phyloP scores from a whole-genome alignment of 2,113 vertebrate species.

The Acrocephalus kingi region DNA sequence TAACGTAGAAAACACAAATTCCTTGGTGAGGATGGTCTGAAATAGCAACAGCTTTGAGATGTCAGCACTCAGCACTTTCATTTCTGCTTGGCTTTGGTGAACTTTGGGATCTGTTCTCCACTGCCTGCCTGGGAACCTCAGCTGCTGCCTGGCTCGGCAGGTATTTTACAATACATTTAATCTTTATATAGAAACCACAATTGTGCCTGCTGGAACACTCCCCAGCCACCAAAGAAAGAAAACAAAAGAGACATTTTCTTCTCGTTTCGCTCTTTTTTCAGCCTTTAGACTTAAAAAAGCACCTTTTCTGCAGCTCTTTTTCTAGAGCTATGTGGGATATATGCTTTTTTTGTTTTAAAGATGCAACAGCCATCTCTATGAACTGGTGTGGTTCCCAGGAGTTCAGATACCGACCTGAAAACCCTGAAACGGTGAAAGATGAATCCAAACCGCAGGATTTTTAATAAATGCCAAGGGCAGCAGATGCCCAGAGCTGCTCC shows the following conservation, averaged over 20 bases:
- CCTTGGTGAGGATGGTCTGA: neutral
- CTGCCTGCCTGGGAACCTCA: neutral
- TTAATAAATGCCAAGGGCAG: neutral
- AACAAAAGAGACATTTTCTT: neutral
- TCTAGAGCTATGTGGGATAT: neutral
- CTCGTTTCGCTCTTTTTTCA: neutral
- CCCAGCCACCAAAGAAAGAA: neutral
- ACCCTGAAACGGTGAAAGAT: neutral
- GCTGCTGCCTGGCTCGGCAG: neutral
- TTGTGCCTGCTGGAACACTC: neutral
- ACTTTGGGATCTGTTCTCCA: neutral
- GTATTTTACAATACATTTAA: neutral
- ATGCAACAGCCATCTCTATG: neutral
- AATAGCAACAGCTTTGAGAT: neutral
- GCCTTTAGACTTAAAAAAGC: neutral
- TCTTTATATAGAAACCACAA: neutral
- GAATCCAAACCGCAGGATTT: neutral
- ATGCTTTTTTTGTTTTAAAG: neutral
- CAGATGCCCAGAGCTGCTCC: neutral
- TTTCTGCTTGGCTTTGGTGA: neutral
- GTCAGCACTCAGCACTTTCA: neutral
- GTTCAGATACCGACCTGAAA: neutral
- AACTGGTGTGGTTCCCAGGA: neutral
- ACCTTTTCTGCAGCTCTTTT: neutral
- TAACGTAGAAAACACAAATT: neutral